Percentiles rank a stretch among this genome's conserved stretches.
phyloP scores from a whole-genome alignment of 1,140 invertebrate species.

The Drosophila tristis region DNA sequence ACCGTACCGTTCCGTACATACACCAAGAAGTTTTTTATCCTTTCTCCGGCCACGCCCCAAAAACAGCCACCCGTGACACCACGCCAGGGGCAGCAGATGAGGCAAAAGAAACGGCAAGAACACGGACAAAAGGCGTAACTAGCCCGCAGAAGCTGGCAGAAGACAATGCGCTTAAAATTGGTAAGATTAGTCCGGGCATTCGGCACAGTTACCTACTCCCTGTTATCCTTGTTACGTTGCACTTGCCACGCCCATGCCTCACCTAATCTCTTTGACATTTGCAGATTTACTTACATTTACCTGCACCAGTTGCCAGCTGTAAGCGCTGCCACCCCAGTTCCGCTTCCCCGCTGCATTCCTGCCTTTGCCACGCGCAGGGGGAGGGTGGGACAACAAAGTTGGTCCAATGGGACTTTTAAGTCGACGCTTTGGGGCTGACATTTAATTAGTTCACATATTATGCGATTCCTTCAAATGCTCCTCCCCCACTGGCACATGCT shows the following conservation, averaged over 20 bases:
- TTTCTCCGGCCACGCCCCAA: slow-evolving; percentile 38
- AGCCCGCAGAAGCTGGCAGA: slow-evolving; percentile 39
- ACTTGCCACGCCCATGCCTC: slow-evolving; percentile 28
- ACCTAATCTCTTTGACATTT: slow-evolving; percentile 69
- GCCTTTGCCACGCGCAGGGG: slow-evolving; percentile 1
- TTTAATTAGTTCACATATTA: slow-evolving; percentile 69
- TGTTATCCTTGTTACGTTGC: background rate
- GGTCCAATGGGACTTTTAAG: slow-evolving; percentile 21
- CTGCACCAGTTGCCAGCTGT: slow-evolving; percentile 51
- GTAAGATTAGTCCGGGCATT: slow-evolving; percentile 74
- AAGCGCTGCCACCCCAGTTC: slow-evolving; percentile 25
- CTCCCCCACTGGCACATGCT: background rate
- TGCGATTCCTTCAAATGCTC: slow-evolving; percentile 23
- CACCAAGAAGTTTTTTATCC: slow-evolving; percentile 55
- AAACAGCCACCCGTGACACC: slow-evolving; percentile 26
- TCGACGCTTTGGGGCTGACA: slow-evolving; percentile 38
- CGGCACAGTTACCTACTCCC: slow-evolving; percentile 40
- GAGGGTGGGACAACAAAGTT: slow-evolving; percentile 45
- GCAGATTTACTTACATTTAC: slow-evolving; percentile 50
- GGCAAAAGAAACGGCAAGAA: slow-evolving; percentile 13
- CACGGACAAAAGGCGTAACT: slow-evolving; percentile 56
- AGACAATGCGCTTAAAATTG: slow-evolving; percentile 79
- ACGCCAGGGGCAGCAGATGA: slow-evolving; percentile 9
- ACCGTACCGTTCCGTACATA: slow-evolving; percentile 19
- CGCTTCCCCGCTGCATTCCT: slow-evolving; percentile 27